Evolutionary conservation across 1,140 invertebrate species (phyloP).

Genomic region (Bombus impatiens): DNA sequence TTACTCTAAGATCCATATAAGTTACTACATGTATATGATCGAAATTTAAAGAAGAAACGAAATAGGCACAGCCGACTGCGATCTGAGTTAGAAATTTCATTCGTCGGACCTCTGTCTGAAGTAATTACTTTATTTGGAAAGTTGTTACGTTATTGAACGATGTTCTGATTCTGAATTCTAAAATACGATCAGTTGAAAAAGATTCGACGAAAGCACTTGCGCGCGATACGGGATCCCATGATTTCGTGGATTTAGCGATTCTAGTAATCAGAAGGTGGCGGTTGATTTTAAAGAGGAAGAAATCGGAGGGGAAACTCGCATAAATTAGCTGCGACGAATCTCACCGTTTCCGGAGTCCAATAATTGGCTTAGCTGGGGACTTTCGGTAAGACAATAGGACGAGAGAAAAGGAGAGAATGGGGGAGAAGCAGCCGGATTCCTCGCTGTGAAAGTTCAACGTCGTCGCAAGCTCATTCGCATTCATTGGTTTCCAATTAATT

Average conservation of each 20-base stretch:
- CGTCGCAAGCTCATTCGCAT: conserved; percentile 77
- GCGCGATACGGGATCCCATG: neutral
- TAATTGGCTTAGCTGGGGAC: conserved; percentile 76
- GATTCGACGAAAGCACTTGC: neutral
- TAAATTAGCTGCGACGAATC: conserved; percentile 76
- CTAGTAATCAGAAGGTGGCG: conserved; percentile 47
- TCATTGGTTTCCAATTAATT: conserved; percentile 81
- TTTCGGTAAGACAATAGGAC: conserved; percentile 53
- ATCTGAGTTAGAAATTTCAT: neutral
- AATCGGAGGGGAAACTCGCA: conserved; percentile 56
- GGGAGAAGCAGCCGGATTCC: conserved; percentile 58
- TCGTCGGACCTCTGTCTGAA: neutral
- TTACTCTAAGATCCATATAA: too few relatives aligned
- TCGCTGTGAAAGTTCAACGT: conserved; percentile 68
- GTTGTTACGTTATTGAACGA: neutral
- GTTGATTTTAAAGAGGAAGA: conserved; percentile 30
- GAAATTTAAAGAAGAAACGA: too few relatives aligned
- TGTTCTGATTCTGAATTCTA: too few relatives aligned
- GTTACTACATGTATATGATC: neutral
- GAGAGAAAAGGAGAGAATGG: neutral
- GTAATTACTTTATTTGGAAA: neutral
- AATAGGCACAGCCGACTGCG: too few relatives aligned
- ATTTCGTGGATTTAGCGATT: conserved; percentile 2
- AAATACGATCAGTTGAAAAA: too few relatives aligned
- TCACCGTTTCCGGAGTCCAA: conserved; percentile 71